Conservation (phyloP, 2,888 invertebrate genomes). For the Euzetes globulus region DNA sequence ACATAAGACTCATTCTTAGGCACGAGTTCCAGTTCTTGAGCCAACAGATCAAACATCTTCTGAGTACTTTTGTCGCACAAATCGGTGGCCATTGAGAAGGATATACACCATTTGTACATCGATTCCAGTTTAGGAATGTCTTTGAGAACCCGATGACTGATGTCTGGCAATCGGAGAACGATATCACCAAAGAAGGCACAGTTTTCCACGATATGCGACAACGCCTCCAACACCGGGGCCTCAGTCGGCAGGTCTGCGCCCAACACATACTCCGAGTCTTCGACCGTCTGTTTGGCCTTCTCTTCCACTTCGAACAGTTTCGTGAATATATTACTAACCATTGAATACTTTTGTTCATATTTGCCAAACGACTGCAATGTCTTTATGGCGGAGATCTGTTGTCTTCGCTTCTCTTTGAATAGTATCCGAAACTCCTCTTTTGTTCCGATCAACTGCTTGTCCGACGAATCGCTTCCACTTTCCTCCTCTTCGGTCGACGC, state of each 20-base stretch:
- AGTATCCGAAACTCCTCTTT: constrained; percentile 27
- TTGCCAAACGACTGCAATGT: constrained; percentile 27
- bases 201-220: constrained; percentile 23
- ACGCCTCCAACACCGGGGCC: neutral
- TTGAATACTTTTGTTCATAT: constrained; percentile 34
- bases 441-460: neutral
- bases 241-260: constrained; percentile 24
- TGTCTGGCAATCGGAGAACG: constrained; percentile 27
- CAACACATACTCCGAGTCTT: constrained; percentile 32
- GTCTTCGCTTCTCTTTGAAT: constrained; percentile 22
- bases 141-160: constrained; percentile 27
- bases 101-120: constrained; percentile 31
- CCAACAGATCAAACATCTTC: constrained; percentile 33
- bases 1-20: constrained; percentile 27
- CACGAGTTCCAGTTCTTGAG: constrained; percentile 25
- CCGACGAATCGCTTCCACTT: neutral
- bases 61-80: constrained; percentile 20
- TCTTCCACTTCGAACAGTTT: constrained; percentile 26
- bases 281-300: constrained; percentile 19
- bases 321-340: constrained; percentile 27
- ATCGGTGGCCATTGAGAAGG: constrained; percentile 20
- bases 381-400: constrained; percentile 31
- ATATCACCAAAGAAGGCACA: constrained; percentile 36
- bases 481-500: neutral
- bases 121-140: neutral